Base-by-base conservation (phyloP, 2,797 vertebrate genomes). In the Eidolon dupreanum region DNA sequence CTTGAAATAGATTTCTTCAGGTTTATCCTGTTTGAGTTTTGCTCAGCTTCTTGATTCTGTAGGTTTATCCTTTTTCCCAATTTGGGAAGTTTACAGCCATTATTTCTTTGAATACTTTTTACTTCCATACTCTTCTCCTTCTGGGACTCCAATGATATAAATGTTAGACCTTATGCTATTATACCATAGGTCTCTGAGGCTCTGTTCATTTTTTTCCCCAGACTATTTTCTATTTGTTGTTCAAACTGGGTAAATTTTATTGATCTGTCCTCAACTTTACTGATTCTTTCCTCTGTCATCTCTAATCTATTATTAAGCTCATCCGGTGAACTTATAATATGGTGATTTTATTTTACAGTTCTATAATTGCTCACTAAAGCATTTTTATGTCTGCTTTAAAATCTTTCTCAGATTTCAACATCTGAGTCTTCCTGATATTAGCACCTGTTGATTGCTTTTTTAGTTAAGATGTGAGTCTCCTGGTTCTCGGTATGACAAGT, bases 311-410 rank as follows among this genome's bases (percentile, higher is more conserved):
- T 70, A 71, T 49, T 90, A 70, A 88, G 22, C 5, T 95, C 66
- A 88, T 55, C 46, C 65, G 57, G 8, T n/a, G 31, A 78, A 85
- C 24, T 68, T 87, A 90, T 87, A 88, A 79, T 84, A 73, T 79
- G 41, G 5, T 46, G 68, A 89, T 57, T 87, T 71, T 57, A 79
- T 61, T 96, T 77, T 73, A 83, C 26, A 70, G 43, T 94, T 89
- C 61, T 36, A 33, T 46, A 82, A 59, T 73, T 74, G 41, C 24
- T 83, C 74, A 46, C 59, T 92, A 77, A 89, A 82, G 41, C 31
- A 89, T 61, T 86, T 95, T 82, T 87, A 68, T 83, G 61, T 26
- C 31, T 87, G 36, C 22, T 90, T 92, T 86, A 93, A 90, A 94
- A 87, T 83, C 53, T 94, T 79, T 84, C 28, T 77, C 78, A 71